Evolutionary conservation across 2,888 invertebrate species (phyloP).

Genomic region (Drosophila emarginata): DNA sequence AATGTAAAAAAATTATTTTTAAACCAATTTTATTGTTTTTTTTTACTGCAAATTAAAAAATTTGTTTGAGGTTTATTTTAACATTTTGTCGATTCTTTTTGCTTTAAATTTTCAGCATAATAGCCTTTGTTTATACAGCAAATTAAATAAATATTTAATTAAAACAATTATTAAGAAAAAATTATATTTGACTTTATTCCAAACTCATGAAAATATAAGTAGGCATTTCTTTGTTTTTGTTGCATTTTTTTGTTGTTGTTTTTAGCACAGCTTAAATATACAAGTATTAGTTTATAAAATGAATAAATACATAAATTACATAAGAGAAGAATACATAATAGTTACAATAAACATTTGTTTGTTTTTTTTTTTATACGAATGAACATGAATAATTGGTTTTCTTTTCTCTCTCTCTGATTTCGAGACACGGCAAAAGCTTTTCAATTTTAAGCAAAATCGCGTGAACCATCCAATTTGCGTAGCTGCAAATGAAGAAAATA

Average conservation of each 20-base stretch:
- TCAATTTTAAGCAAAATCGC: conserved; percentile 63
- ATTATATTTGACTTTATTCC: conserved; percentile 43
- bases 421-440: conserved; percentile 14
- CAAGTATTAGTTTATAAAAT: conserved; percentile 59
- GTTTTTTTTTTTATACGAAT: conserved; percentile 24
- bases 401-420: conserved; percentile 6
- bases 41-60: no score
- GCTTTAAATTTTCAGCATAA: no score
- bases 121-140: no score
- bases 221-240: conserved; percentile 19
- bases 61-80: no score
- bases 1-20: no score
- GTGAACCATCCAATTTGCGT: conserved; percentile 75
- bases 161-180: no score
- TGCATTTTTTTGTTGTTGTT: conserved; percentile 26
- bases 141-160: no score
- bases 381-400: conserved; percentile 10
- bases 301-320: conserved; percentile 66
- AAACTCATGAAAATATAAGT: conserved; percentile 41
- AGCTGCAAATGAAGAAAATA: conserved; percentile 53
- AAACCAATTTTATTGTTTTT: no score
- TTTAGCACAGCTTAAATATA: conserved; percentile 58
- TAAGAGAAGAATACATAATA: conserved; percentile 49
- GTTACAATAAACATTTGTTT: conserved; percentile 43
- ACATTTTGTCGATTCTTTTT: no score